Evolutionary conservation across 1,140 invertebrate genomes (phyloP).

Genomic region (Drosophila burlai): DNA sequence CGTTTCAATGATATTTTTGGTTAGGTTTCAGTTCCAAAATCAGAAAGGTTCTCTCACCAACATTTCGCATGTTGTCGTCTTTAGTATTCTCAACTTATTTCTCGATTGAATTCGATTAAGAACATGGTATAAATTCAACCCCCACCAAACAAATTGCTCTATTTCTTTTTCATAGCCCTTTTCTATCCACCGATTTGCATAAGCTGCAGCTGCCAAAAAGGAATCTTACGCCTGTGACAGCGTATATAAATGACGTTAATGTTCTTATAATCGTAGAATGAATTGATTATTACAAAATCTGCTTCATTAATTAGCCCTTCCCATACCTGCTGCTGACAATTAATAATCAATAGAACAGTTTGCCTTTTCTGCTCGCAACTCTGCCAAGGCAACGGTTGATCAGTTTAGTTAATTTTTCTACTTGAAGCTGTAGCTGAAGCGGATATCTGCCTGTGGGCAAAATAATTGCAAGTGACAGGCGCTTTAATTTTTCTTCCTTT

Average conservation of each 20-base stretch:
- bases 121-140: constrained; percentile 3
- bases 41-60: not conserved
- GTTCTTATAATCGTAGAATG: not conserved
- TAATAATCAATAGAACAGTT: constrained; percentile 58
- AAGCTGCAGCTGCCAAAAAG: constrained; percentile 64
- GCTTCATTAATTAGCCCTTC: constrained; percentile 54
- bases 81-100: not conserved
- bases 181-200: constrained; percentile 53
- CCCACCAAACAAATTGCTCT: not conserved
- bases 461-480: constrained; percentile 82
- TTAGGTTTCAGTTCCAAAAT: not conserved
- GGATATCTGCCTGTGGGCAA: constrained; percentile 53
- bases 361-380: constrained; percentile 17
- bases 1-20: not conserved
- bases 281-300: not conserved
- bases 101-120: not conserved
- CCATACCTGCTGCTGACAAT: constrained; percentile 34
- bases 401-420: constrained; percentile 57
- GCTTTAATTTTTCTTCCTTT: constrained; percentile 81
- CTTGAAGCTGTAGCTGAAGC: constrained; percentile 48
- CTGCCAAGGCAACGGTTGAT: constrained; percentile 51
- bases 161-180: not conserved
- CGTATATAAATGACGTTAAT: constrained; percentile 31
- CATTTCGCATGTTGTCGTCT: not conserved
- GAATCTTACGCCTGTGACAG: constrained; percentile 14